phyloP scores from a whole-genome alignment of 2,113 vertebrate species.

The Callopanchax toddi region DNA sequence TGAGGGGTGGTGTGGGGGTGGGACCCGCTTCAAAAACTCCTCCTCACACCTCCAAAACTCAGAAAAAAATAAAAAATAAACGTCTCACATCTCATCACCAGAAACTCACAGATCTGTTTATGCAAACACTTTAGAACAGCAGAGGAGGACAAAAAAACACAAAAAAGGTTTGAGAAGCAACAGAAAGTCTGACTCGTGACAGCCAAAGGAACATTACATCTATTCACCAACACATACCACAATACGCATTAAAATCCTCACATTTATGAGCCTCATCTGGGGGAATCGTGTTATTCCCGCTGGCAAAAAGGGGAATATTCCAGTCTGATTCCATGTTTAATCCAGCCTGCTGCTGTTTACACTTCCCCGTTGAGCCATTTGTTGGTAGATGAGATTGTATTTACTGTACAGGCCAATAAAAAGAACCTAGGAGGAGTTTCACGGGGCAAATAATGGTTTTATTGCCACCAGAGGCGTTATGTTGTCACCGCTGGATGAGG shows the following conservation, averaged over 20 bases:
- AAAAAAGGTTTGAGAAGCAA: too few relatives aligned
- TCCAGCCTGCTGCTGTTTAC: slow-evolving; percentile 23
- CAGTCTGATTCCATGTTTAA: too few relatives aligned
- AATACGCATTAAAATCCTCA: too few relatives aligned
- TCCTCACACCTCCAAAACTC: background rate
- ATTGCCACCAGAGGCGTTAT: slow-evolving; percentile 61
- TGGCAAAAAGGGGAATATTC: too few relatives aligned
- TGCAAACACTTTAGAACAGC: too few relatives aligned
- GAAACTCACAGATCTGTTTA: slow-evolving; percentile 18
- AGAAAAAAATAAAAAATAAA: too few relatives aligned
- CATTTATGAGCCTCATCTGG: too few relatives aligned
- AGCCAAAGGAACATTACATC: too few relatives aligned
- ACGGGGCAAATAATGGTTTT: slow-evolving; percentile 67
- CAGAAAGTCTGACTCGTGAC: too few relatives aligned
- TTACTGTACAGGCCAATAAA: slow-evolving; percentile 65
- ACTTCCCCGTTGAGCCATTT: slow-evolving; percentile 47
- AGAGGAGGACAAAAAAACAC: too few relatives aligned
- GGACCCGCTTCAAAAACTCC: slow-evolving; percentile 40
- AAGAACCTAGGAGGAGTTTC: slow-evolving; percentile 45
- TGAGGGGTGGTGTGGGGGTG: slow-evolving; percentile 21
- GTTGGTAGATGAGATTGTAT: slow-evolving; percentile 48
- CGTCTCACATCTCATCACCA: slow-evolving; percentile 3
- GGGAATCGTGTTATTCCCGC: too few relatives aligned
- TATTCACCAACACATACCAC: too few relatives aligned
- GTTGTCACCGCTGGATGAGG: slow-evolving; percentile 57